Evolutionary conservation across 2,797 vertebrate species (phyloP).

Genomic region (Falco naumanni): DNA sequence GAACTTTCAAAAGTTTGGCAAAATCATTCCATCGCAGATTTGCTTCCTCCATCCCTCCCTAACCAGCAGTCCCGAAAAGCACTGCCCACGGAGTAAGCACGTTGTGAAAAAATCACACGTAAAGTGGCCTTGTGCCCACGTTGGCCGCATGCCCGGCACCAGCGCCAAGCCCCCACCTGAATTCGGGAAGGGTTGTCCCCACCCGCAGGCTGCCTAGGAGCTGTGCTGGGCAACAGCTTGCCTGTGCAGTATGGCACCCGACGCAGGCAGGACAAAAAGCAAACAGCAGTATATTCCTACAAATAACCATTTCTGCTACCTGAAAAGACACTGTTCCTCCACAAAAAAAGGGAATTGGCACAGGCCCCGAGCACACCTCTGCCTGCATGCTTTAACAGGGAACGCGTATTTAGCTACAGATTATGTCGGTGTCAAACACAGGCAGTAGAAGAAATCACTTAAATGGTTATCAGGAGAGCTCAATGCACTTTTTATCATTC

Average conservation of each 20-base stretch:
- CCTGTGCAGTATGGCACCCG: background rate
- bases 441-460: background rate
- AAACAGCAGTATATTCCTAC: background rate
- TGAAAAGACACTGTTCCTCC: background rate
- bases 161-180: background rate
- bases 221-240: no score
- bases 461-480: background rate
- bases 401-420: background rate
- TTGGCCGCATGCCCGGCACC: background rate
- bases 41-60: background rate
- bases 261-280: background rate
- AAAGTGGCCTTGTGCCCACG: fast-evolving
- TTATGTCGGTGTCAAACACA: background rate
- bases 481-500: background rate
- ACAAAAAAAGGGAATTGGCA: background rate
- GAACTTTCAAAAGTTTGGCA: background rate
- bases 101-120: fast-evolving
- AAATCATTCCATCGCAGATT: background rate
- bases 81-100: background rate
- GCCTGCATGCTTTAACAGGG: background rate
- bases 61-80: background rate
- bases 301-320: background rate
- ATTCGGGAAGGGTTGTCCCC: background rate
- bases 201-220: background rate
- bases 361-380: background rate